Conservation (phyloP, 1,140 invertebrate species). For the Chlorops oryzae region DNA sequence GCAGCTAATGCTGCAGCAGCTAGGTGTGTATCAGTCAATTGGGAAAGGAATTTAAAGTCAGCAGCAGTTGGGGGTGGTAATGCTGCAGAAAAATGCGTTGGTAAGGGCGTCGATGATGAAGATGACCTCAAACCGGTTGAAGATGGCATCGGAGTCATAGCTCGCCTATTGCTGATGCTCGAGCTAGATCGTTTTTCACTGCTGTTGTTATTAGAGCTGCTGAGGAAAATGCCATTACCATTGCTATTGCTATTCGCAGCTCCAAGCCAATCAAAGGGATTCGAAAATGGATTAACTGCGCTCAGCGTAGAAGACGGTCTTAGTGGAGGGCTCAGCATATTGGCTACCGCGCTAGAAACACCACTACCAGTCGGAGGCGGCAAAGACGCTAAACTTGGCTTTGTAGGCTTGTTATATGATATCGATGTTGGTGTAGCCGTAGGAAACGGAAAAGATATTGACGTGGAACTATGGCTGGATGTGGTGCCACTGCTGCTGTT, state of each 20-base stretch:
- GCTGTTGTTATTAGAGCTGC: slow-evolving; percentile 1
- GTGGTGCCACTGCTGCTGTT: slow-evolving; percentile 10
- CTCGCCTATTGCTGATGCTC: neutral
- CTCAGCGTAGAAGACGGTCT: slow-evolving; percentile 15
- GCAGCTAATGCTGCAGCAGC: slow-evolving; percentile 8
- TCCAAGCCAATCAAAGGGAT: slow-evolving; percentile 14
- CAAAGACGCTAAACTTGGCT: neutral
- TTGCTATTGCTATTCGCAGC: slow-evolving; percentile 6
- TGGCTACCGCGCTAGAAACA: slow-evolving; percentile 20
- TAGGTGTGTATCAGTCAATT: too few species aligned
- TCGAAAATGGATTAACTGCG: slow-evolving; percentile 14
- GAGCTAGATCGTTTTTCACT: neutral
- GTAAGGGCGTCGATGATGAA: slow-evolving; percentile 5
- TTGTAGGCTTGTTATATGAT: too few species aligned
- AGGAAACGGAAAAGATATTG: neutral
- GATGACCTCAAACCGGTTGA: slow-evolving; percentile 9
- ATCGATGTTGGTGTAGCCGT: neutral
- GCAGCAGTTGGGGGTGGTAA: neutral
- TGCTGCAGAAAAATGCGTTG: neutral
- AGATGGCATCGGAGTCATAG: neutral
- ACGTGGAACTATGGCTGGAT: slow-evolving; percentile 13
- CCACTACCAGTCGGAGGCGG: too few species aligned
- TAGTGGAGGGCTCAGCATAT: slow-evolving; percentile 37
- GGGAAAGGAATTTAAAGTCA: too few species aligned
- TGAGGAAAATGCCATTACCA: neutral